Evolutionary conservation across 2,113 vertebrate genomes (phyloP).

Genomic region (Brachionichthys hirsutus): DNA sequence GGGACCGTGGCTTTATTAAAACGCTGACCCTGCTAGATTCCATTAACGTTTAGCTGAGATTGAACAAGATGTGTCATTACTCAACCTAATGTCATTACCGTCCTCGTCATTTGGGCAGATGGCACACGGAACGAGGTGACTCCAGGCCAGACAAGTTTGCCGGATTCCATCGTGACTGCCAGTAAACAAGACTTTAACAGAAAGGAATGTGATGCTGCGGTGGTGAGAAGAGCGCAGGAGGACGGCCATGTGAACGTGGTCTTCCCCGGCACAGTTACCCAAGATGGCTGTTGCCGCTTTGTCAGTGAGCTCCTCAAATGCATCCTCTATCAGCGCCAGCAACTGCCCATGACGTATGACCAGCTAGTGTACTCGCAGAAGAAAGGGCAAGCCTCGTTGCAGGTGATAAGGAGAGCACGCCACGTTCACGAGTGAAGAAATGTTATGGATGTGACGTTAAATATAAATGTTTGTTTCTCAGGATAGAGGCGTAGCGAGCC

Average conservation of each 20-base stretch:
- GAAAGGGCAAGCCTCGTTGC: slow-evolving; percentile 60
- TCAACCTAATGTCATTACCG: slow-evolving; percentile 11
- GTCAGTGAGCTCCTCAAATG: slow-evolving; percentile 92
- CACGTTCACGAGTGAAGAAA: background rate
- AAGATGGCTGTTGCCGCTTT: slow-evolving; percentile 86
- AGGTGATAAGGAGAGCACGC: slow-evolving; percentile 45
- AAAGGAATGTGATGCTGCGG: slow-evolving; percentile 53
- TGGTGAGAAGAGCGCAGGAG: slow-evolving; percentile 60
- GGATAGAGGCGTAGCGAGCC: slow-evolving; percentile 71
- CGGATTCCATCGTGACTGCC: slow-evolving; percentile 2
- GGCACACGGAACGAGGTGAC: slow-evolving; percentile 1
- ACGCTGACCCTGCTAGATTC: slow-evolving; percentile 3
- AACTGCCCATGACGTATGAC: slow-evolving; percentile 93
- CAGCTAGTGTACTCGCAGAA: slow-evolving; percentile 85
- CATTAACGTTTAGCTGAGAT: background rate
- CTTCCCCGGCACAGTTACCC: slow-evolving; percentile 84
- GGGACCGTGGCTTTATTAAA: background rate
- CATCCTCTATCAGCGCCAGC: slow-evolving; percentile 91
- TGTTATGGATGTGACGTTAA: slow-evolving; percentile 5
- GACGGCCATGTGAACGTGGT: slow-evolving; percentile 80
- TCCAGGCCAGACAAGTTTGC: slow-evolving; percentile 9
- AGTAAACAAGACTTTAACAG: slow-evolving; percentile 11
- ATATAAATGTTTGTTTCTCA: slow-evolving; percentile 40
- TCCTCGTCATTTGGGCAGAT: slow-evolving; percentile 34
- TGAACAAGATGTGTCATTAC: background rate